These are phyloP conservation scores for Plagiodera versicolora DNA, from an alignment of 2,888 invertebrate genomes.

Conservation along the genomic window DNA sequence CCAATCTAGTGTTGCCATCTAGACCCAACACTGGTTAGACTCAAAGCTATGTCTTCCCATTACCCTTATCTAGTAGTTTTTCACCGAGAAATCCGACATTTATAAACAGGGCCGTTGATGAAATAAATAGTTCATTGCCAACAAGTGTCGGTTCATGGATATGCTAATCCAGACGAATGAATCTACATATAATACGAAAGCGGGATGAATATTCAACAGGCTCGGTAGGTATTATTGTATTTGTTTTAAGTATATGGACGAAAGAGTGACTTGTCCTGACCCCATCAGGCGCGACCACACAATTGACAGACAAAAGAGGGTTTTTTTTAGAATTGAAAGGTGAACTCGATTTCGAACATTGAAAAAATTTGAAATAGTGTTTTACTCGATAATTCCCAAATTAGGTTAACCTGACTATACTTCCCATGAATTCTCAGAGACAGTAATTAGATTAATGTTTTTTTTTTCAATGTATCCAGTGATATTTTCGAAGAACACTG, in stretches of 20 bases:
- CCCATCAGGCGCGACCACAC: slow-evolving; percentile 25
- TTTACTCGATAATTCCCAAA: too few relatives aligned
- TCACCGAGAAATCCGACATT: slow-evolving; percentile 18
- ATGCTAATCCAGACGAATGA: slow-evolving; percentile 48
- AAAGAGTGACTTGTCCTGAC: slow-evolving; percentile 49
- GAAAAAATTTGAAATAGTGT: too few relatives aligned
- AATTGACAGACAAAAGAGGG: background rate
- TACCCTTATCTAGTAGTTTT: slow-evolving; percentile 3
- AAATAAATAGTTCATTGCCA: slow-evolving; percentile 41
- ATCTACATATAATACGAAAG: slow-evolving; percentile 51
- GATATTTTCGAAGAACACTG: too few relatives aligned
- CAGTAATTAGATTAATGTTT: too few relatives aligned
- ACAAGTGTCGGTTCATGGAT: slow-evolving; percentile 43
- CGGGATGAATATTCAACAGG: slow-evolving; percentile 49
- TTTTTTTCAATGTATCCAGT: too few relatives aligned
- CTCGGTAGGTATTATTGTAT: slow-evolving; percentile 38
- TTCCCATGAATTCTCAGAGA: too few relatives aligned
- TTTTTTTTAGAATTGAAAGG: background rate
- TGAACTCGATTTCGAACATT: too few relatives aligned
- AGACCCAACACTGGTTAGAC: background rate
- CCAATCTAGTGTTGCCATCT: too few relatives aligned
- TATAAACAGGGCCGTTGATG: slow-evolving; percentile 24
- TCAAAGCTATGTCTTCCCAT: background rate
- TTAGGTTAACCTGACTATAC: too few relatives aligned
- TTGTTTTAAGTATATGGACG: slow-evolving; percentile 36